Evolutionary conservation across 2,113 vertebrate species (phyloP), one percentile per base, ranked within the genome.

Genomic region (Xiphophorus couchianus): DNA sequence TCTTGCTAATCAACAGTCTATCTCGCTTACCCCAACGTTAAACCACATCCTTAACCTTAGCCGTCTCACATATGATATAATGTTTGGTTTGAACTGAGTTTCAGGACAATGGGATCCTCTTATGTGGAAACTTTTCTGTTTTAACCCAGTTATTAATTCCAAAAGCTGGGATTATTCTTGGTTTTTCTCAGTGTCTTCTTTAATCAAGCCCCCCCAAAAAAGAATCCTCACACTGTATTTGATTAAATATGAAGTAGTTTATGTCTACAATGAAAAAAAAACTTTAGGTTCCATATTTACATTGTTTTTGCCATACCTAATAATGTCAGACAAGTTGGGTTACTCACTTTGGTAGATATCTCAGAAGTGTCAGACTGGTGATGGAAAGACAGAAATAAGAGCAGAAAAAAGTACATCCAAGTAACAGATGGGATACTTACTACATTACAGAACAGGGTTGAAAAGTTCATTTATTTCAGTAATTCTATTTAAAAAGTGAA

Each of bases 1-100:
- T 91, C 77, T 87, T 48, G 35, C 84, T 93, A 85, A 92, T 92
- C 85, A 90, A 86, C 85, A 77, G 77, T 71, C 82, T 71, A 71
- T 78, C 73, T 77, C 62, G n/a, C 77, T 86, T 58, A 69, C 80
- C 83, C 80, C 81, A 66, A 77, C 60, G 77, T 82, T 70, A 80
- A 84, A 85, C 68, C 78, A 68, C 73, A 69, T 58, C 79, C 77
- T 82, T 81, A 81, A 87, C 85, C 78, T 71, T 67, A 85, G 73
- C 58, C 30, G 69, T 62, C 76, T 69, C 75, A 37, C 27, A 63
- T 79, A 66, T 70, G 4, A 3, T 33, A 30, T 69, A 81, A 81
- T 30, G 64, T 80, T 82, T 80, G 66, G 71, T 90, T 81, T 76
- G 13, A 69, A 76, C 69, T 33, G 68, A 33, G 69, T 74, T 72